A percentile compares a stretch with the other conserved stretches of the same genome.
These are phyloP conservation scores for Marisa cornuarietis DNA, from an alignment of 1,140 invertebrate genomes.

Conservation along the genomic window DNA sequence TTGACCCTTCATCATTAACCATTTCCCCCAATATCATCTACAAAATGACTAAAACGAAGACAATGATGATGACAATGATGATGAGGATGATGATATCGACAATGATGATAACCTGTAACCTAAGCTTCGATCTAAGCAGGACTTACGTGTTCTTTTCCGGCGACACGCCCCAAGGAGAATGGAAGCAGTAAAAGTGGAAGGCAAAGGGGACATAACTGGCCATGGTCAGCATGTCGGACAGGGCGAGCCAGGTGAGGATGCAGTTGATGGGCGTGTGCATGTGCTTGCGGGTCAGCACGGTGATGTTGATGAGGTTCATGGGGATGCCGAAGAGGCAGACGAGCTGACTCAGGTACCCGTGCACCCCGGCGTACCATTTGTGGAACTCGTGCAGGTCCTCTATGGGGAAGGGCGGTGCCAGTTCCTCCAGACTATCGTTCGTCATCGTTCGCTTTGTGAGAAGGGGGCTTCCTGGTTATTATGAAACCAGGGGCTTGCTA, in stretches of 20 bases:
- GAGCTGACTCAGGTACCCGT: slow-evolving; percentile 76
- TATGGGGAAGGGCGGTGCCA: not conserved
- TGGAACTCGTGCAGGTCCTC: slow-evolving; percentile 42
- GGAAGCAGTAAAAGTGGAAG: slow-evolving; percentile 70
- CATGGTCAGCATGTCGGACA: slow-evolving; percentile 88
- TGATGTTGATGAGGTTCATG: slow-evolving; percentile 89
- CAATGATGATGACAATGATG: not conserved
- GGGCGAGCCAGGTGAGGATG: slow-evolving; percentile 84
- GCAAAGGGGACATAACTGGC: slow-evolving; percentile 86
- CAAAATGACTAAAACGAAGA: not conserved
- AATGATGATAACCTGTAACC: not conserved
- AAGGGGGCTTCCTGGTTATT: too few species aligned
- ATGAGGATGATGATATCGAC: not conserved
- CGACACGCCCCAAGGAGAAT: slow-evolving; percentile 20
- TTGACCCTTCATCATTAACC: not conserved
- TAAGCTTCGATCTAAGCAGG: not conserved
- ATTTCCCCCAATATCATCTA: not conserved
- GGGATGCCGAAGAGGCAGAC: slow-evolving; percentile 89
- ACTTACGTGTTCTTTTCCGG: slow-evolving; percentile 17
- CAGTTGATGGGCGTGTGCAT: slow-evolving; percentile 86
- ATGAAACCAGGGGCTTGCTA: too few species aligned
- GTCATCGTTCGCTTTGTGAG: not conserved
- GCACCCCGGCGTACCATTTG: slow-evolving; percentile 66
- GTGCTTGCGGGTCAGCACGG: slow-evolving; percentile 85
- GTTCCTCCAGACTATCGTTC: not conserved